Base-by-base conservation (phyloP, 2,113 vertebrate species). In the Periophthalmus modestus region DNA sequence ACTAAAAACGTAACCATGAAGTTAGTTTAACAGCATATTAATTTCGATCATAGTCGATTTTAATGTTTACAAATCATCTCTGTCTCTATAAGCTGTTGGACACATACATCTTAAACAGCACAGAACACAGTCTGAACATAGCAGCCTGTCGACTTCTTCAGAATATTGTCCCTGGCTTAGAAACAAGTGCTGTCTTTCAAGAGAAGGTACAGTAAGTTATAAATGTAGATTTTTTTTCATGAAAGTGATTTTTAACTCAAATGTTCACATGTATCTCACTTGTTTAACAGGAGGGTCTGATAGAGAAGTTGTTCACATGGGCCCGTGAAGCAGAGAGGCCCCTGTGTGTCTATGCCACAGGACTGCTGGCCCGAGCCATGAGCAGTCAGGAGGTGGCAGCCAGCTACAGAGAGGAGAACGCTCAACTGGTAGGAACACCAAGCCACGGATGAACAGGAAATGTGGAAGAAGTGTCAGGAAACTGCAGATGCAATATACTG, bases 131-230 rank as follows among this genome's bases (percentile, higher is more conserved):
- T 1, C 89, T 99, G 47, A 97, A 97, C 85, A 98, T 95, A 0
- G 96, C 95, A 0, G 96, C 97, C 34, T 97, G 96, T 76, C 92
- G 97, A n/a, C 95, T 99, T 57, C 94, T 99, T 2, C 89, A 95
- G 81, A 96, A 98, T 89, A 98, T 99, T 85, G 96, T 97, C 95
- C 97, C 97, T 0, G 97, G 97, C 3, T 92, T 99, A 85, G 97
- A 99, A 89, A 97, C 96, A 0, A 94, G 95, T 12, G 95, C 96
- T 47, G 95, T 98, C 70, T 99, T 99, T 91, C 96, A 99, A 75
- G 97, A 99, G 86, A 98, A 97, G 96, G 97, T 99, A 18, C 19
- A 10, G 19, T 67, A 12, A 7, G 15, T 28, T 6, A 39, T 39
- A 39, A 39, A 57, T 57, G 54, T 18, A 16, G 9, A 23, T 58